Conservation (phyloP, 92 coral and sea anemone genomes). For the Porites divaricata region DNA sequence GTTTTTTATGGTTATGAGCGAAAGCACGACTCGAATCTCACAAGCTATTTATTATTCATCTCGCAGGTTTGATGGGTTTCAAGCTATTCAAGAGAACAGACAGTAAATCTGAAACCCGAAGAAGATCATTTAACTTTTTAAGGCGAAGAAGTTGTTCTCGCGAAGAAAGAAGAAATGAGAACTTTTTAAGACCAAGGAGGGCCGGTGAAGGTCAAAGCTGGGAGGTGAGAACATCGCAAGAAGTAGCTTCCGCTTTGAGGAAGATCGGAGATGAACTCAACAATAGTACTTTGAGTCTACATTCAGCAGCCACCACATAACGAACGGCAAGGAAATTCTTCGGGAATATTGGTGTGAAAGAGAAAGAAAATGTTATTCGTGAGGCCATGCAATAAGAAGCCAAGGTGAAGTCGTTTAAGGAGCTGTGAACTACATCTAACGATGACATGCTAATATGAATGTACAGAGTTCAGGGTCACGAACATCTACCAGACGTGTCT, state of each 20-base stretch:
- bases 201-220: neutral
- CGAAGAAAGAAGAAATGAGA: conserved; percentile 23
- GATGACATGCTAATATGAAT: neutral
- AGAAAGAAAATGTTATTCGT: neutral
- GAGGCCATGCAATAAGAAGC: neutral
- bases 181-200: neutral
- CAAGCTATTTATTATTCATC: neutral
- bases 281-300: conserved; percentile 66
- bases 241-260: conserved; percentile 82
- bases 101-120: conserved; percentile 1
- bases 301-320: conserved; percentile 25
- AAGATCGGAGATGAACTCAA: conserved; percentile 92
- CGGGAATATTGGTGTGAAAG: neutral
- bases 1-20: neutral
- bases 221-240: conserved; percentile 35
- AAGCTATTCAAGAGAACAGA: conserved; percentile 51
- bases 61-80: conserved; percentile 63
- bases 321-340: neutral
- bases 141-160: conserved; percentile 54
- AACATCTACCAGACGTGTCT: neutral
- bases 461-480: no score
- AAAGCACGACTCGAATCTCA: no score
- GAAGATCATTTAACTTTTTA: conserved; percentile 46
- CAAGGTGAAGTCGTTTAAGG: neutral
- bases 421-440: neutral